A percentile compares a stretch with the other conserved stretches of the same genome.
These are phyloP conservation scores for Isotomurus palustris DNA, from an alignment of 2,888 invertebrate species.

Conservation along the genomic window DNA sequence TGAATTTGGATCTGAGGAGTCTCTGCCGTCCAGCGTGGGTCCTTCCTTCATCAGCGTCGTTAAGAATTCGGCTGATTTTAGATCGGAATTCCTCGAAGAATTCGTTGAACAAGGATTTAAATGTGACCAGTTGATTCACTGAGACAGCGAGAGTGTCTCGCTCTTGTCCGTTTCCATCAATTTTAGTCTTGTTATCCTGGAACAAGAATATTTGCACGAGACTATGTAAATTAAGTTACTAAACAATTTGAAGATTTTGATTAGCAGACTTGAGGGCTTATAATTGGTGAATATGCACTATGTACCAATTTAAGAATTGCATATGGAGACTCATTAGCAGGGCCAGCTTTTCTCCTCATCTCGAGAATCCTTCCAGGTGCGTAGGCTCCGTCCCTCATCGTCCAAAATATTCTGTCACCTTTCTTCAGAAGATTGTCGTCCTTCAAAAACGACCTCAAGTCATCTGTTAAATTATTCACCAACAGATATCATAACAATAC, in stretches of 20 bases:
- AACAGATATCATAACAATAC: not conserved
- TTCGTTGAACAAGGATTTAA: conserved; percentile 27
- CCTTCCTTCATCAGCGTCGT: not conserved
- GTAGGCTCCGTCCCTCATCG: conserved; percentile 21
- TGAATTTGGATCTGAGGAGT: not conserved
- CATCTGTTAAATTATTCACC: conserved; percentile 20
- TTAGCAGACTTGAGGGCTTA: not conserved
- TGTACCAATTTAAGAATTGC: conserved; percentile 30
- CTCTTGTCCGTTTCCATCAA: conserved; percentile 20
- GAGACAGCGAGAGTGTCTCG: conserved; percentile 27
- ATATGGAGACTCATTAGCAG: conserved; percentile 17
- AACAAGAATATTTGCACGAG: not conserved
- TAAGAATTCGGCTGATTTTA: conserved; percentile 8
- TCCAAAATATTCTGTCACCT: conserved; percentile 33
- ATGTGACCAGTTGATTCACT: conserved; percentile 17
- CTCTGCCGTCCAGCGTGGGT: not conserved
- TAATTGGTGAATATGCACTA: not conserved
- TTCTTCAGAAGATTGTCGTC: conserved; percentile 25
- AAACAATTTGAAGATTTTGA: not conserved
- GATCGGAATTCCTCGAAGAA: conserved; percentile 23
- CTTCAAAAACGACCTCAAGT: conserved; percentile 23
- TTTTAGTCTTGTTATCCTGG: conserved; percentile 27
- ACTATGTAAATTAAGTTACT: too few species aligned
- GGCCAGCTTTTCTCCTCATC: conserved; percentile 25
- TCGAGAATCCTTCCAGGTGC: conserved; percentile 30